These are phyloP conservation scores for Neolamprologus modestus DNA, from an alignment of 2,113 vertebrate species.

Conservation along the genomic window DNA sequence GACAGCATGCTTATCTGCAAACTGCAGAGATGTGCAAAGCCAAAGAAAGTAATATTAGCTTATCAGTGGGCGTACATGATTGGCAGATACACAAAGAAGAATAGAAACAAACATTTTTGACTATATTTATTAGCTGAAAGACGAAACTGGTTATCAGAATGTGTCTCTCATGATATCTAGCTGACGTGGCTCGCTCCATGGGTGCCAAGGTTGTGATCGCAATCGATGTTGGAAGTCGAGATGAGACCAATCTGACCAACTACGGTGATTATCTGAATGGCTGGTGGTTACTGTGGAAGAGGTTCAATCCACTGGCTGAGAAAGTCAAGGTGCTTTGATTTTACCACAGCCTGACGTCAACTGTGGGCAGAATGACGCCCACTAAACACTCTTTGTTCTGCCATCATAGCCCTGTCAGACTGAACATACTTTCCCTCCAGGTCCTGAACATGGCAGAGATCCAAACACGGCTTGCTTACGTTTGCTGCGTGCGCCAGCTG, in stretches of 20 bases:
- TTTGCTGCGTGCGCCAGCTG: constrained; percentile 91
- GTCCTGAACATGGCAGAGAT: constrained; percentile 96
- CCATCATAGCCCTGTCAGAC: neutral
- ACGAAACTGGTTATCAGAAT: neutral
- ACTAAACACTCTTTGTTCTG: neutral
- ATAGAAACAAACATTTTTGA: neutral
- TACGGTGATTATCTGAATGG: constrained; percentile 85
- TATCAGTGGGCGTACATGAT: neutral
- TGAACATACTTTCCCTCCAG: constrained; percentile 46
- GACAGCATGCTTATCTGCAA: neutral
- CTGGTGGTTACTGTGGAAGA: constrained; percentile 95
- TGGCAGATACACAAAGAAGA: neutral
- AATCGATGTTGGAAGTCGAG: constrained; percentile 85
- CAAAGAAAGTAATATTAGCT: neutral
- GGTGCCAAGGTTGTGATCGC: constrained; percentile 90
- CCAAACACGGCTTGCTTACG: constrained; percentile 88
- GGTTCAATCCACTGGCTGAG: constrained; percentile 84
- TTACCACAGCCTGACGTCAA: neutral
- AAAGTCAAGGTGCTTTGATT: constrained; percentile 79
- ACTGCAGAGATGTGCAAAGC: neutral
- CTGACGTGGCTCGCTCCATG: constrained; percentile 86
- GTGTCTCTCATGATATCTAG: constrained; percentile 40
- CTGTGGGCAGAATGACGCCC: neutral
- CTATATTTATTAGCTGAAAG: neutral
- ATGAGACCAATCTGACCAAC: constrained; percentile 89